Conservation (phyloP, 2,797 vertebrate species). For the Delichon dasypus region DNA sequence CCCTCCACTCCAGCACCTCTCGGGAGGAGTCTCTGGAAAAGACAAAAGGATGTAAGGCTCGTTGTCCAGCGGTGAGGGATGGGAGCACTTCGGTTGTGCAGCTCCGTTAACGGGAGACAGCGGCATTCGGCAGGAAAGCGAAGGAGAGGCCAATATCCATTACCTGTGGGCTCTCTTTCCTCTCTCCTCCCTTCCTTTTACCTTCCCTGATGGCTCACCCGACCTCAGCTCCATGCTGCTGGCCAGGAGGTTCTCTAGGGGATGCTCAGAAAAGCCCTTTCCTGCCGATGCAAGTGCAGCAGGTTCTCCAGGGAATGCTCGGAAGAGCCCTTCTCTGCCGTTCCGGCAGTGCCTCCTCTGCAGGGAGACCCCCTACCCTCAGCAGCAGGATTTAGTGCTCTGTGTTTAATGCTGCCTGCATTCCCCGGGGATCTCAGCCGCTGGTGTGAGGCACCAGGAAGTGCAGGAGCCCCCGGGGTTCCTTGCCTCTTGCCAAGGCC, state of each 20-base stretch:
- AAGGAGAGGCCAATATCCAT: background rate
- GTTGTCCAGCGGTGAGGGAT: rapidly evolving
- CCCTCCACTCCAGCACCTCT: conserved; percentile 76
- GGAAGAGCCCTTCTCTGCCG: background rate
- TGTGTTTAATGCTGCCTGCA: background rate
- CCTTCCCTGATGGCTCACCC: background rate
- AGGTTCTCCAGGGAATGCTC: background rate
- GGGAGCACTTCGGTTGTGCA: background rate
- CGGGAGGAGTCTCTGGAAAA: conserved; percentile 70
- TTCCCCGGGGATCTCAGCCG: background rate
- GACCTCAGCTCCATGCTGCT: conserved; percentile 31
- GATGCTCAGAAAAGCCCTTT: background rate
- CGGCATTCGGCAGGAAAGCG: background rate
- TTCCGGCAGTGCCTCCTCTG: background rate
- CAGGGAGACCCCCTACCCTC: background rate
- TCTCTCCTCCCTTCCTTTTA: conserved; percentile 36
- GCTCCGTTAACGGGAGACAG: background rate
- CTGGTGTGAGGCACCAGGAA: background rate
- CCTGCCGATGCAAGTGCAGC: background rate
- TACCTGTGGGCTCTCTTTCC: conserved; percentile 42
- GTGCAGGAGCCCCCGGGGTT: background rate
- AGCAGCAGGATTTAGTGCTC: background rate
- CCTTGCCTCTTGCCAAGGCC: background rate
- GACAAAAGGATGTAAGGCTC: background rate
- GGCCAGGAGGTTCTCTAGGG: background rate